Conservation (phyloP, 1,140 invertebrate genomes). For the Macrobrachium nipponense region DNA sequence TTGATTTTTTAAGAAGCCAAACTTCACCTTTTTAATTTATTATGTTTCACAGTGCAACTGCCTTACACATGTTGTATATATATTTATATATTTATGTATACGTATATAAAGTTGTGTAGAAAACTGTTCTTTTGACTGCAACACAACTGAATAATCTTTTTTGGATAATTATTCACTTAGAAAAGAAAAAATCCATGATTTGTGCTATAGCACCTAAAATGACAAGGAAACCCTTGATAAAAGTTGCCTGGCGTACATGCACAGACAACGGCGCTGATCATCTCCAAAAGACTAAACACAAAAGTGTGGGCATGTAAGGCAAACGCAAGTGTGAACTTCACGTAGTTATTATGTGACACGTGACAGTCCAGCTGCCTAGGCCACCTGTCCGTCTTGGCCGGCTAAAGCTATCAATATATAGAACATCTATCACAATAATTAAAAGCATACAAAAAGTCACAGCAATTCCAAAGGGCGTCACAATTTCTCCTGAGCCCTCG, state of each 20-base stretch:
- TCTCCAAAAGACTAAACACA: conserved; percentile 59
- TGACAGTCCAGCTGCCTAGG: conserved; percentile 58
- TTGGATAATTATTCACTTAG: conserved; percentile 32
- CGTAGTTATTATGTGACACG: conserved; percentile 62
- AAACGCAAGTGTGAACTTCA: conserved; percentile 62
- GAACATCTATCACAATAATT: conserved; percentile 63
- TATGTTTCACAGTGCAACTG: conserved; percentile 62
- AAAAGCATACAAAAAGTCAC: conserved; percentile 63
- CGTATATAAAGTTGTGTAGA: conserved; percentile 63
- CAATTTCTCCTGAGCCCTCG: conserved; percentile 63
- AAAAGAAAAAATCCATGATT: conserved; percentile 58
- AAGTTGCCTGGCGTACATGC: conserved; percentile 55
- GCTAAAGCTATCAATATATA: conserved; percentile 63
- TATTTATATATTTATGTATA: conserved; percentile 15
- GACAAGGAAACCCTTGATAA: conserved; percentile 62
- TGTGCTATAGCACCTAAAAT: conserved; percentile 62
- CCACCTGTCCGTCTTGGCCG: conserved; percentile 59
- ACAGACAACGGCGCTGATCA: conserved; percentile 47
- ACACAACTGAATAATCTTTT: conserved; percentile 56
- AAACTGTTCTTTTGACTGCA: conserved; percentile 60
- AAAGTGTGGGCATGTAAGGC: conserved; percentile 59
- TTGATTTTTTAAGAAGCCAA: conserved; percentile 61
- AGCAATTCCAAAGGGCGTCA: conserved; percentile 62
- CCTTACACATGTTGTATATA: conserved; percentile 53
- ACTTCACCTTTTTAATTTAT: conserved; percentile 56